Base-by-base conservation (phyloP, 1,140 invertebrate genomes). In the Atta texana region DNA sequence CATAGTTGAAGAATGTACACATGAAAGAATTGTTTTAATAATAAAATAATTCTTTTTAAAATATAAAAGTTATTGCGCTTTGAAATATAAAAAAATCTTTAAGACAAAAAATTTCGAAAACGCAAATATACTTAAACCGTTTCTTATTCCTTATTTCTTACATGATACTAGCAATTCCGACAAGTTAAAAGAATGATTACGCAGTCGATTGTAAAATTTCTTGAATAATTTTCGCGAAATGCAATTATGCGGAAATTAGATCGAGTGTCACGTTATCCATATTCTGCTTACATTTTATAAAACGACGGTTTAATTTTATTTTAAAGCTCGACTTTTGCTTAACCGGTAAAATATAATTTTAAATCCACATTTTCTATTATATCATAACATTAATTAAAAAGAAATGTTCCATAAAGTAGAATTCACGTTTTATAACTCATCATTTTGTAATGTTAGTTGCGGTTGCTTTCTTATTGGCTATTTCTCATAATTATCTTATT, bases 241-340 rank as follows among this genome's bases (percentile, higher is more conserved):
- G 16, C 49, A 28, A 59, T 80, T 88, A 44, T 57, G 21, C 16
- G 14, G 72, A 88, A 88, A 71, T 86, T 31, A 18, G 55, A 1
- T 55, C 24, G 12, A 18, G n/a, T 55, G 18, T 57, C 7, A 18
- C 5, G 31, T 28, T n/a, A 18, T 72, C 4, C 24, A 55, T 10
- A 6, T 55, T 55, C 14, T 55, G 28, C 31, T 55, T 74, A 61
- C 14, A 57, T 10, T n/a, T 28, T 76, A 59, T 76, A 34, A 75
- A 57, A 75, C 6, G 14, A 28, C 2, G 55, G 21, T 44, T 16
- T 14, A 16, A 63, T 55, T 12, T 24, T 44, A 8, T 77, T 44
- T 63, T 44, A 1, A 12, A 44, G 12, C 4, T 63, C 8, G 7
- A 21, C 53, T 76, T 59, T 6, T 44, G 14, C 3, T 2, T 59